Evolutionary conservation across 2,888 invertebrate species (phyloP), one percentile per base, ranked within the genome.

Genomic region (Hermodice carunculata): DNA sequence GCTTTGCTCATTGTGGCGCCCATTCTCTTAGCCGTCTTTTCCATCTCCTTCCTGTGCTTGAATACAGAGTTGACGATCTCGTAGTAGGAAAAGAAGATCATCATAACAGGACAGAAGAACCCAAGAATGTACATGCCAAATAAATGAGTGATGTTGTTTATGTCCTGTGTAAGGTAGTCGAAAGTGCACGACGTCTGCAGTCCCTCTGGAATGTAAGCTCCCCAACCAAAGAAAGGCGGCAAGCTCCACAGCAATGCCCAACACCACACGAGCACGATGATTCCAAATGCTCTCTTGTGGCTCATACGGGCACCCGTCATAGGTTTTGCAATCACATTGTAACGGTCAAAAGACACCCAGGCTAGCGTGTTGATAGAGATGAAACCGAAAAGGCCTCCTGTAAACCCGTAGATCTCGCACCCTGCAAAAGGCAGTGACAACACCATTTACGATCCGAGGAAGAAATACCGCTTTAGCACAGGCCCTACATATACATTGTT

Each of bases 121-220:
- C 94, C 88, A 83, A 93, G 93, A 82, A 92, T 92, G 4, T 90
- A 83, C 73, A 93, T 89, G 85, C 91, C 93, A 78, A 91, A 85
- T 70, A 93, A 93, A 81, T 92, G 94, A 1, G 78, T 71, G 49
- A 71, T 63, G 65, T 89, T 88, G 54, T 90, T 89, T 0, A 90
- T 73, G 42, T 76, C 32, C 56, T 90, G 89, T 0, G 92, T 90
- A 52, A 94, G 88, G 79, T 94, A 95, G 85, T 94, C 94, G 58
- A 95, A 95, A 62, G 95, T 95, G 82, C 96, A 96, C 37, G 94
- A 94, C 48, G 95, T 95, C 91, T 95, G 92, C 87, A 95, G 95
- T 67, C 95, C 96, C 87, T 96, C 96, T 8, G 95, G 95, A 52
- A 95, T 94, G 84, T 95, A 95, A 84, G 74, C 74, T 4, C 83